Evolutionary conservation across 1,140 invertebrate genomes (phyloP), one percentile per base, ranked within the genome.

Genomic region (Bicyclus anynana): DNA sequence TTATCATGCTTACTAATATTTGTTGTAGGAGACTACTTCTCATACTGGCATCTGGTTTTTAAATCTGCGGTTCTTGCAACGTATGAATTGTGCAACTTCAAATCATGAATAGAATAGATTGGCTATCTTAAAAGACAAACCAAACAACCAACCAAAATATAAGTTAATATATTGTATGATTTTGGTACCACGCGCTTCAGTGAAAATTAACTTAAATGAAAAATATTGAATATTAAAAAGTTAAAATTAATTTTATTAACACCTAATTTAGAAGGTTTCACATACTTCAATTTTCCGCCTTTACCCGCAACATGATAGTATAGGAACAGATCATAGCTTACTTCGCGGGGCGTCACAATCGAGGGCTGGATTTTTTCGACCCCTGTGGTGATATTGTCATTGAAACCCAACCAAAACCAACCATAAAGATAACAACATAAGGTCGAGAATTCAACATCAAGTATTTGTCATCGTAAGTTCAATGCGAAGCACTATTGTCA

Each of bases 261-360:
- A 2, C 2, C 44, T 20, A 26, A 10, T 26, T 47, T 13, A 26
- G 44, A 26, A n/a, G n/a, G 4, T 47, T 26, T 6, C 35, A 47
- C 7, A 29, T 9, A 4, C 13, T 47, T 18, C 14, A 10, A 35
- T 33, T 54, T 47, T 14, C 18, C 13, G 37, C 46, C 42, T 54
- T 47, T 20, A 29, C n/a, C 68, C 17, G 62, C 67, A 68, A 75
- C 82, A 67, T 66, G 65, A 75, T 67, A 74, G 65, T 73, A 69
- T 71, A 80, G 72, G 68, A 84, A 78, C 77, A 81, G 79, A 87
- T 84, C 80, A 83, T 83, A 82, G 84, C 80, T 80, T 77, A 83
- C 84, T 85, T 79, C 75, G 72, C 80, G 82, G 82, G 84, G 84
- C 77, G 84, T 87, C 82, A 75, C 76, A 77, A 70, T 75, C 73